Percentiles rank a stretch among this genome's conserved stretches.
Evolutionary conservation across 2,113 vertebrate species (phyloP).

Genomic region (Antechinus stuartii): DNA sequence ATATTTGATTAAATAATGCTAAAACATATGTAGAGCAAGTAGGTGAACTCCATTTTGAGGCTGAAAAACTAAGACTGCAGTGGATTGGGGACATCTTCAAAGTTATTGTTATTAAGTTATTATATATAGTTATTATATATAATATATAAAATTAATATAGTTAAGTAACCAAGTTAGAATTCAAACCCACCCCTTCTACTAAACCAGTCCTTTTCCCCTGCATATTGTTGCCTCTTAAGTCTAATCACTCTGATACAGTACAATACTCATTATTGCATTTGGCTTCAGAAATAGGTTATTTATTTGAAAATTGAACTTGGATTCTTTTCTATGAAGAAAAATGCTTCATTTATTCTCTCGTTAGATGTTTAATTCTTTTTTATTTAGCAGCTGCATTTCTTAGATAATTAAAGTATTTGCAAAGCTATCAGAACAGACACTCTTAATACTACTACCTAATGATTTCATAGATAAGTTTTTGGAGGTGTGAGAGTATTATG

Average conservation of each 20-base stretch:
- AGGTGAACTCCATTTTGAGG: neutral
- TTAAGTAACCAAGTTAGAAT: neutral
- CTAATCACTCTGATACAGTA: neutral
- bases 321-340: neutral
- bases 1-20: neutral
- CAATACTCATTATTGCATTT: neutral
- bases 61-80: neutral
- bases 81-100: neutral
- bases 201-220: neutral
- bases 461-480: neutral
- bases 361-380: neutral
- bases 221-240: neutral
- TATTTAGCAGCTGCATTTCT: neutral
- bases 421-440: neutral
- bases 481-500: neutral
- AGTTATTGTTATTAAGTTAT: neutral
- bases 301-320: neutral
- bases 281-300: neutral
- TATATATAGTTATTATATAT: no score
- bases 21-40: neutral
- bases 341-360: neutral
- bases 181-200: neutral
- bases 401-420: neutral
- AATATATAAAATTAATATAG: neutral
- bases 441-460: neutral